phyloP scores from a whole-genome alignment of 2,888 invertebrate genomes.

The Ectemnius cavifrons region DNA sequence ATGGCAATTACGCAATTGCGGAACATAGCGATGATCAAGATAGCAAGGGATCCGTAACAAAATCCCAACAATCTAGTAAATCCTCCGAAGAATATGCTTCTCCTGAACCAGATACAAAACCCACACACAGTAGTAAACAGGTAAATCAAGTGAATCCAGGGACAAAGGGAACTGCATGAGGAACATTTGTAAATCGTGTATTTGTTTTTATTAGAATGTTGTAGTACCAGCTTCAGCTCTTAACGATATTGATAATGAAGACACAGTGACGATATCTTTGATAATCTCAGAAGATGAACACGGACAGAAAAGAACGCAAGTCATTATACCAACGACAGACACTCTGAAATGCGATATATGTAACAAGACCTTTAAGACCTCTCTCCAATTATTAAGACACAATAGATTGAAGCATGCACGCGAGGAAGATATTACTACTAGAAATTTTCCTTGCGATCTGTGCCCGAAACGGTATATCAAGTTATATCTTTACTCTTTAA shows the following conservation, averaged over 20 bases:
- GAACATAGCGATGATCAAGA: constrained; percentile 70
- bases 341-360: constrained; percentile 79
- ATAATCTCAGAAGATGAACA: constrained; percentile 78
- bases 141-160: constrained; percentile 33
- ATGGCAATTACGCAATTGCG: constrained; percentile 76
- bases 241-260: constrained; percentile 71
- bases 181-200: constrained; percentile 1
- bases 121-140: constrained; percentile 58
- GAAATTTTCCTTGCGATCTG: constrained; percentile 76
- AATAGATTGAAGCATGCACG: constrained; percentile 75
- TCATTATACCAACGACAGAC: constrained; percentile 76
- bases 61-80: constrained; percentile 54
- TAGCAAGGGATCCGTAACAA: constrained; percentile 58
- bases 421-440: constrained; percentile 76
- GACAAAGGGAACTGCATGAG: background rate
- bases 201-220: constrained; percentile 51
- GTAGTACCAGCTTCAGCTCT: constrained; percentile 53
- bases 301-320: constrained; percentile 77
- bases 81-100: constrained; percentile 56
- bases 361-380: constrained; percentile 78
- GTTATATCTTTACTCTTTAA: background rate
- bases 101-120: constrained; percentile 65
- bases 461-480: constrained; percentile 73
- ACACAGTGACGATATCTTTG: constrained; percentile 77
- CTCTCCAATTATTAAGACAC: constrained; percentile 76